Conservation (phyloP, 2,113 vertebrate species). For the Parotia lawesii region DNA sequence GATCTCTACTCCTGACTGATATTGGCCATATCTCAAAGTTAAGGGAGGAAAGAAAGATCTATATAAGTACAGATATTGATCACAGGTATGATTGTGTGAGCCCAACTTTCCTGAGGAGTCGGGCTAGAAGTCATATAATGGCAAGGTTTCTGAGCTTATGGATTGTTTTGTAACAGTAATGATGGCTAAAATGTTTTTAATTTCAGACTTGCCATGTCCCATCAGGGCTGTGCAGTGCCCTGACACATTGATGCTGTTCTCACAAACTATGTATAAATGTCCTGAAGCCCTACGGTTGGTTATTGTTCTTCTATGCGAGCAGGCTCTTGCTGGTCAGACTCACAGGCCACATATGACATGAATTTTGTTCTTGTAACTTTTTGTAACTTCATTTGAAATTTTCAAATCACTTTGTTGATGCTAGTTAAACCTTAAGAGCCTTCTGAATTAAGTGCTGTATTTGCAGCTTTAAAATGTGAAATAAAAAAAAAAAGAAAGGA, state of each 20-base stretch:
- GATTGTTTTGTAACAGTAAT: neutral
- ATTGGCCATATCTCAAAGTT: neutral
- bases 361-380: neutral
- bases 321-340: neutral
- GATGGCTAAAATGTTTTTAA: neutral
- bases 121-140: neutral
- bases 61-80: neutral
- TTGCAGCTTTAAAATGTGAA: neutral
- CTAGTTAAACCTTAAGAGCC: neutral
- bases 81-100: neutral
- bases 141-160: neutral
- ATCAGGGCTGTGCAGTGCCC: neutral
- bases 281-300: neutral
- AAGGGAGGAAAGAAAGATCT: neutral
- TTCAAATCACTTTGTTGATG: neutral
- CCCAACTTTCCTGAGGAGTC: neutral
- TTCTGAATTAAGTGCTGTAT: neutral
- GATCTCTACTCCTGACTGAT: neutral
- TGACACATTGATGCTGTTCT: neutral
- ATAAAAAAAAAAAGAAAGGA: neutral
- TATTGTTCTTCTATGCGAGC: neutral
- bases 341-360: neutral
- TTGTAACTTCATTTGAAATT: neutral
- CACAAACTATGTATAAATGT: neutral
- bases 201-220: neutral